Base-by-base conservation (phyloP, 2,888 invertebrate genomes). In the Leptura quadrifasciata region DNA sequence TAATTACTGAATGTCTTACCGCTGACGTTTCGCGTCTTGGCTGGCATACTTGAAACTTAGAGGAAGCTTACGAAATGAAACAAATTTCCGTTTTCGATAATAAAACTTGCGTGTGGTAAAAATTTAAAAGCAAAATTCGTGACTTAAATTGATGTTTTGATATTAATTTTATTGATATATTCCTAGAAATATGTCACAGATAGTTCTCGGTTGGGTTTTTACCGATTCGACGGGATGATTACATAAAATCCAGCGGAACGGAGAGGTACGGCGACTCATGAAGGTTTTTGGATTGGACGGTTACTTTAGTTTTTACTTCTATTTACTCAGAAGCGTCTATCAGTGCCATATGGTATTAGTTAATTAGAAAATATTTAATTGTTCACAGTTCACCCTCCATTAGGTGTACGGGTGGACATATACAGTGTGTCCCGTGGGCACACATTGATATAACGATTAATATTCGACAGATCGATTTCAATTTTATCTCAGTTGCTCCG, bases 81-180 rank as follows among this genome's bases (percentile, higher is more conserved):
- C 35, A 58, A 57, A 72, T 61, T 39, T 63, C 64, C 58, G 64
- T 67, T 65, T n/a, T 35, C 27, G 12, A 64, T 27, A 47, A 57
- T 39, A 65, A 18, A 64, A 67, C 68, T 81, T 72, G 79, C 81
- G 81, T 81, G 81, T 61, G 21, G 68, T 31, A 70, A 75, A 76
- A 79, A 75, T 72, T 60, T 52, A 35, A 77, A 64, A n/a, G 24
- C 47, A 58, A 68, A 70, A 27, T 81, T 76, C 81, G 81, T 81
- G 81, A 79, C 77, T 77, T 47, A 55, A 60, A 54, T 55, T 68
- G 27, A 68, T 55, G 54, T 12, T 54, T 18, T 35, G 12, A 74
- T 80, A 77, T 81, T 75, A 81, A 77, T 79, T 73, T 76, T 79
- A 80, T 81, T 78, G 81, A 80, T 79, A 76, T 27, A 64, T 63